These are phyloP conservation scores for Athripsodes cinereus DNA, from an alignment of 2,888 invertebrate genomes.

Conservation along the genomic window DNA sequence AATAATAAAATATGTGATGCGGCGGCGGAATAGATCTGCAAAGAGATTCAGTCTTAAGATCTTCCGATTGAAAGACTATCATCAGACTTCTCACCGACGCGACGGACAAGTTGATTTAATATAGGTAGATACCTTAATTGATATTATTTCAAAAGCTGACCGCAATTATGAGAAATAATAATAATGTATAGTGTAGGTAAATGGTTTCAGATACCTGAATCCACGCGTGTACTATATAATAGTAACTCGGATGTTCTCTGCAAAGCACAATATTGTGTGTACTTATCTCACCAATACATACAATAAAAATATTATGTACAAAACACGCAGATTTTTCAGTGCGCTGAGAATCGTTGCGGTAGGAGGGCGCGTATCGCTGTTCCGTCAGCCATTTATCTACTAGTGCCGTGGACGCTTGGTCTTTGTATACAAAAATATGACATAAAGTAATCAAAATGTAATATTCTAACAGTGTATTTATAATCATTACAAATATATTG, in stretches of 20 bases:
- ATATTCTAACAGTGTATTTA: neutral
- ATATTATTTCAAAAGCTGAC: no score
- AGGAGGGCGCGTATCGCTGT: constrained; percentile 11
- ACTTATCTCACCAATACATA: no score
- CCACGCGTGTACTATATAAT: no score
- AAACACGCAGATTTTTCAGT: constrained; percentile 3
- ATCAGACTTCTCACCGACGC: no score
- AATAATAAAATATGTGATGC: no score
- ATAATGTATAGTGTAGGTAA: neutral
- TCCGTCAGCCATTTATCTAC: constrained; percentile 6
- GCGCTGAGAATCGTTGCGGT: constrained; percentile 12
- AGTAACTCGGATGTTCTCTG: neutral
- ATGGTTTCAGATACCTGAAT: neutral
- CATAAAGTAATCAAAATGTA: constrained; percentile 12
- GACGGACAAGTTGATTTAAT: no score
- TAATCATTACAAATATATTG: neutral
- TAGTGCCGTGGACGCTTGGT: constrained; percentile 2
- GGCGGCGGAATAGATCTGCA: no score
- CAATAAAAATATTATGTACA: no score
- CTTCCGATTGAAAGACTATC: no score
- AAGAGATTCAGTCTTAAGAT: no score
- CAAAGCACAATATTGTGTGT: neutral
- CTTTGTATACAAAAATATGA: constrained; percentile 11
- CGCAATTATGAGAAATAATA: no score
- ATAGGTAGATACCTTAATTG: no score